Percentiles rank a stretch among this genome's conserved stretches.
Evolutionary conservation across 2,797 vertebrate genomes (phyloP).

Genomic region (Mus minutoides): DNA sequence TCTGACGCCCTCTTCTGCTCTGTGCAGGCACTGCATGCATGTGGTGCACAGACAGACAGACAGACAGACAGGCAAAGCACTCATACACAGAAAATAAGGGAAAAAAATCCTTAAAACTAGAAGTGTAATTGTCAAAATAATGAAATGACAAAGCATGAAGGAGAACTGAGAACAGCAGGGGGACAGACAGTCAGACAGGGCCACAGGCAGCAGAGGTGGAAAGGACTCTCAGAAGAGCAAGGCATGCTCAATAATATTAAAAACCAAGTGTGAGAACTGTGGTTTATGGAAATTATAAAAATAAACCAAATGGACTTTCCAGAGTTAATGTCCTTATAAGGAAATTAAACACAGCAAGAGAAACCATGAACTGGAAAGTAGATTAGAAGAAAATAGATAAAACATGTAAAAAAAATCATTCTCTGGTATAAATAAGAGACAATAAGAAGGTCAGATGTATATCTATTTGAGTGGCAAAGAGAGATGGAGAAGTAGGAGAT

Average conservation of each 20-base stretch:
- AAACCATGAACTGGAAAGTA: neutral
- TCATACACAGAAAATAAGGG: neutral
- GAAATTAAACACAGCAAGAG: neutral
- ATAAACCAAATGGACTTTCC: neutral
- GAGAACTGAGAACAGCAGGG: neutral
- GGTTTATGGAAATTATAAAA: neutral
- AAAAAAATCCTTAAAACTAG: neutral
- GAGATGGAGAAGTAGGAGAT: neutral
- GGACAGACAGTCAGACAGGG: accelerated
- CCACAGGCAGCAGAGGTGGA: too few species aligned
- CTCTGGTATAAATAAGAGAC: neutral
- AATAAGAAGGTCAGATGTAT: neutral
- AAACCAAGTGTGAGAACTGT: neutral
- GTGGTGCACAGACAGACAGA: neutral
- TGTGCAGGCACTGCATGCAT: neutral
- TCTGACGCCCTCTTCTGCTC: neutral
- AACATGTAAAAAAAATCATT: neutral
- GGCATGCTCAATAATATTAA: neutral
- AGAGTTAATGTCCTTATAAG: neutral
- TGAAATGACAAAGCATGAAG: neutral
- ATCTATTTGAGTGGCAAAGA: neutral
- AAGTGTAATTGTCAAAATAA: neutral
- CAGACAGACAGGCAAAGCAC: neutral
- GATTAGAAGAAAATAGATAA: neutral
- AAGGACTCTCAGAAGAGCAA: neutral